Base-by-base conservation (phyloP, 2,113 vertebrate genomes). In the Fregetta grallaria region DNA sequence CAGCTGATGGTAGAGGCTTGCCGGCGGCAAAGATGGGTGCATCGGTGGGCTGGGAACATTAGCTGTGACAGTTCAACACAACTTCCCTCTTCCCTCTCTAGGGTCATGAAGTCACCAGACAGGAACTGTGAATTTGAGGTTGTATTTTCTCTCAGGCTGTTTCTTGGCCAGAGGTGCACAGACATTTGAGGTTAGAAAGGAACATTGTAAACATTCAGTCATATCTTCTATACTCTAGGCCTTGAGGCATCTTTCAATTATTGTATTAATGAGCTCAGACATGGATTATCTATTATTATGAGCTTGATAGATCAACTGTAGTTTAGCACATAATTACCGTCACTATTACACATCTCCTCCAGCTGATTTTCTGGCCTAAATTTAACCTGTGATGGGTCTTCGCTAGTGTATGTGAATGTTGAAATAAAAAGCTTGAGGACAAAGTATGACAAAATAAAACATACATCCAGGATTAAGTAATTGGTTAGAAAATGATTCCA, bases 11-110 rank as follows among this genome's bases (percentile, higher is more conserved):
- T 36, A 1, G 2, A 44, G 40, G 17, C 15, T 82, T 67, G n/a
- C 38, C 0, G 0, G 13, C 32, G 56, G 40, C 2, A 0, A 15
- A 40, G 30, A 1, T 45, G 25, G 10, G 49, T 59, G 38, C 40
- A 7, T 49, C 0, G 0, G 15, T 80, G 63, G n/a, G 16, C 27
- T 78, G 38, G 56, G 65, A 49, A 12, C 34, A 21, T 1, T 2
- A 62, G 21, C 81, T 90, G 45, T 49, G 61, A 27, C 29, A 59
- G 22, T 36, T 50, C 58, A 75, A 10, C 18, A 44, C 38, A 75
- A 1, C 26, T 88, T 85, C 22, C 26, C 6, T 29, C 16, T 15
- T 93, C 18, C 22, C 12, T 66, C 45, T 70, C 32, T 32, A 49
- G 30, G 27, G 23, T 67, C 13, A 1, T 40, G 66, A 49, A 34